Conservation (phyloP, 2,797 vertebrate genomes). For the Pelobates cultripes region DNA sequence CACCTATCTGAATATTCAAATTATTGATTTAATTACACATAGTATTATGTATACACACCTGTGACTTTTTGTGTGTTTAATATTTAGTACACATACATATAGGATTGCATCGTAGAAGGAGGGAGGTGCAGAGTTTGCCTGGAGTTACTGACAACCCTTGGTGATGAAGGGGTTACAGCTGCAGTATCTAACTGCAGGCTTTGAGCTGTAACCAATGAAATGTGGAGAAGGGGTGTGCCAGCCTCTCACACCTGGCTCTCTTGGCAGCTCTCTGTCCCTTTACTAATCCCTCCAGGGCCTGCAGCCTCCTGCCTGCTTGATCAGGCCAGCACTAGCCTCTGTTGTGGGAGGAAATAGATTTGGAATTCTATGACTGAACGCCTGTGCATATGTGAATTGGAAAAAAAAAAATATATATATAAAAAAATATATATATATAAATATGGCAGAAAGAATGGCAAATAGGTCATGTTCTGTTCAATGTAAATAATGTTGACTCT, state of each 20-base stretch:
- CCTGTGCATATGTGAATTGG: no score
- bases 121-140: constrained; percentile 12
- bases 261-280: constrained; percentile 50
- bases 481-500: no score
- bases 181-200: constrained; percentile 51
- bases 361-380: not conserved
- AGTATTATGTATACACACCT: not conserved
- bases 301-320: constrained; percentile 46
- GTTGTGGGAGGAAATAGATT: constrained; percentile 15
- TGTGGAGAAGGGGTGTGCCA: constrained; percentile 49
- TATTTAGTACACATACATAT: not conserved
- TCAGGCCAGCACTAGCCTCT: constrained; percentile 43
- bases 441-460: no score
- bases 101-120: not conserved
- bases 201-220: constrained; percentile 50
- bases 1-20: not conserved
- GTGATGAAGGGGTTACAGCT: constrained; percentile 51
- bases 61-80: not conserved
- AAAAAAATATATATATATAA: no score
- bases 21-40: not conserved
- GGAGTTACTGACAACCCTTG: not conserved
- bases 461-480: no score
- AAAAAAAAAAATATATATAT: no score
- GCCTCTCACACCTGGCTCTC: constrained; percentile 55
- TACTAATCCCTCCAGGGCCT: constrained; percentile 53